Evolutionary conservation across 2,888 invertebrate species (phyloP).

Genomic region (Hipparchia semele): DNA sequence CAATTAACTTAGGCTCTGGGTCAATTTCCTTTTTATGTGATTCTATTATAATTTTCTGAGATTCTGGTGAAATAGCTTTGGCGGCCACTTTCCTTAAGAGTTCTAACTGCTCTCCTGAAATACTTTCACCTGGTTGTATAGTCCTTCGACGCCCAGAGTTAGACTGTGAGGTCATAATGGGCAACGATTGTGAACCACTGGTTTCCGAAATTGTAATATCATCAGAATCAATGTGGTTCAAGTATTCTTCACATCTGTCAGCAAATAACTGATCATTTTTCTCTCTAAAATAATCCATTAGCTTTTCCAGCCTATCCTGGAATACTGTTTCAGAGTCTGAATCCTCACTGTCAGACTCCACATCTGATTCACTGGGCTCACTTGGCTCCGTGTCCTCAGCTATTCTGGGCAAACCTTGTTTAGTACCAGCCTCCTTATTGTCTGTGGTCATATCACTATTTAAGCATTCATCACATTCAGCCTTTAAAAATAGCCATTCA

Average conservation of each 20-base stretch:
- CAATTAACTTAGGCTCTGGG: constrained; percentile 81
- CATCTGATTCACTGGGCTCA: constrained; percentile 84
- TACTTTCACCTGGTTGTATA: constrained; percentile 84
- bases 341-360: constrained; percentile 83
- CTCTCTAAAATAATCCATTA: constrained; percentile 87
- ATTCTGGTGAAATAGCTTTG: constrained; percentile 79
- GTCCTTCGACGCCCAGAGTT: constrained; percentile 81
- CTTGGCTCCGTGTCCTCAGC: constrained; percentile 83
- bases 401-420: constrained; percentile 76
- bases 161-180: constrained; percentile 76
- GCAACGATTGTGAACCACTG: constrained; percentile 76
- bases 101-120: constrained; percentile 83
- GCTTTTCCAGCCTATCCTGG: constrained; percentile 87
- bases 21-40: constrained; percentile 81
- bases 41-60: constrained; percentile 81
- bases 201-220: constrained; percentile 79
- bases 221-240: constrained; percentile 79
- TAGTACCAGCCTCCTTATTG: constrained; percentile 69
- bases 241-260: constrained; percentile 84
- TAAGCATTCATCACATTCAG: constrained; percentile 93
- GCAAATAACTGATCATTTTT: constrained; percentile 87
- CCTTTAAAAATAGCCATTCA: constrained; percentile 93
- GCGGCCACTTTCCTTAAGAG: constrained; percentile 84
- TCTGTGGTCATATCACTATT: constrained; percentile 80
- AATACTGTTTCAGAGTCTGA: constrained; percentile 86